Base-by-base conservation (phyloP, 2,113 vertebrate species). In the Nerophis ophidion region DNA sequence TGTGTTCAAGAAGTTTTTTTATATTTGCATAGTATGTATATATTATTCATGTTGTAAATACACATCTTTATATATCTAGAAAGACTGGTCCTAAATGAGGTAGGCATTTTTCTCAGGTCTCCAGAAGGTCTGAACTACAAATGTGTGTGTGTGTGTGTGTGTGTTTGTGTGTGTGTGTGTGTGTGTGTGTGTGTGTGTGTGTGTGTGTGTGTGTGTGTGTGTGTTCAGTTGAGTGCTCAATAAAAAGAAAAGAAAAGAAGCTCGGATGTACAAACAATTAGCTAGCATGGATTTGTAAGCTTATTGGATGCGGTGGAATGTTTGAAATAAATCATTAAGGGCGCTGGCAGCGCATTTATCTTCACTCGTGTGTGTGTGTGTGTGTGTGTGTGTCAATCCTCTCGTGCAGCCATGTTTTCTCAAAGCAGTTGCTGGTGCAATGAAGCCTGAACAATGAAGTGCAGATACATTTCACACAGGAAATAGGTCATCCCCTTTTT, bases 371-470 rank as follows among this genome's bases (percentile, higher is more conserved):
- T 74, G 66, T 81, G 1, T 19, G n/a, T 42, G 56, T 33, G 44
- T 84, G 79, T 77, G 66, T 57, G 33, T 52, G 55, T 14, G 17
- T 88, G 89, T 86, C 84, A 80, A 76, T 87, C 82, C 88, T 88
- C 88, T 83, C 52, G 79, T 76, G 86, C 83, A 85, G 83, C 72
- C 81, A 45, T 79, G 86, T 88, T 44, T 44, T 88, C 88, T 85
- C 87, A 76, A 83, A 87, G 85, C 83, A 81, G 81, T 86, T 86
- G 81, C 82, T 86, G 89, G 84, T 86, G 79, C 89, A 88, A 88
- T 89, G 85, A 87, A 79, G 84, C 88, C 86, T 89, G 84, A 88
- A 89, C 90, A 90, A 89, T 89, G 83, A 89, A 87, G 81, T 86
- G 83, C 86, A 74, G 69, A 85, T 83, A 85, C 75, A 86, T 87